These are phyloP conservation scores for Connochaetes taurinus DNA, from an alignment of 2,113 vertebrate species.

Conservation along the genomic window DNA sequence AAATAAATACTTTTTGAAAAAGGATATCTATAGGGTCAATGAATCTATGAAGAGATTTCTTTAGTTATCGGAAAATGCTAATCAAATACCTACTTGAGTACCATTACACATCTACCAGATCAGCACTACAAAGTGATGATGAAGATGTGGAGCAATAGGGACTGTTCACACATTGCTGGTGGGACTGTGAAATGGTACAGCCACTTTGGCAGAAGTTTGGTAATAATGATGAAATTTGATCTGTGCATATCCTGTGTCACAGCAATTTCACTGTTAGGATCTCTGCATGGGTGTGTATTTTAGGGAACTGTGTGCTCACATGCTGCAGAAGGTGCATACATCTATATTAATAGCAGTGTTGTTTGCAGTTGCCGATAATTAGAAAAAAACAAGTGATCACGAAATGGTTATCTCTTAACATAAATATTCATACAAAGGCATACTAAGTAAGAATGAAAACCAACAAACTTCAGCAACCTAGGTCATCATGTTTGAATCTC, in stretches of 20 bases:
- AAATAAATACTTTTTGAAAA: not conserved
- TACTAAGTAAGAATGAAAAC: not conserved
- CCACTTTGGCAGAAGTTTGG: not conserved
- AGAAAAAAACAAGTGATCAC: not conserved
- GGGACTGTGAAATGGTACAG: not conserved
- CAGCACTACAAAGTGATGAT: not conserved
- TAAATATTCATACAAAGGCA: not conserved
- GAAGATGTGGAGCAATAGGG: not conserved
- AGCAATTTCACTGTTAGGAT: not conserved
- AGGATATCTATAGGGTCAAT: not conserved
- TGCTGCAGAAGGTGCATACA: not conserved
- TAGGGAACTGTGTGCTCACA: not conserved
- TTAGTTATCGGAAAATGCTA: not conserved
- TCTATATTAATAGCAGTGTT: not conserved
- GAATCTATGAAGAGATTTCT: not conserved
- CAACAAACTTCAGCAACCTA: not conserved
- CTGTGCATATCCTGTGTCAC: not conserved
- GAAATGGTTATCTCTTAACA: not conserved
- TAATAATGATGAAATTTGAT: not conserved
- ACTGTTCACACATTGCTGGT: not conserved
- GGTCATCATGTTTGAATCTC: not conserved
- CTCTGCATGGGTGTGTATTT: not conserved
- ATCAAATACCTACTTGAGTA: not conserved
- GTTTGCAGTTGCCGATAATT: not conserved
- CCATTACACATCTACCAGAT: not conserved